Conservation (phyloP, 2,113 vertebrate genomes). For the Caracal caracal region DNA sequence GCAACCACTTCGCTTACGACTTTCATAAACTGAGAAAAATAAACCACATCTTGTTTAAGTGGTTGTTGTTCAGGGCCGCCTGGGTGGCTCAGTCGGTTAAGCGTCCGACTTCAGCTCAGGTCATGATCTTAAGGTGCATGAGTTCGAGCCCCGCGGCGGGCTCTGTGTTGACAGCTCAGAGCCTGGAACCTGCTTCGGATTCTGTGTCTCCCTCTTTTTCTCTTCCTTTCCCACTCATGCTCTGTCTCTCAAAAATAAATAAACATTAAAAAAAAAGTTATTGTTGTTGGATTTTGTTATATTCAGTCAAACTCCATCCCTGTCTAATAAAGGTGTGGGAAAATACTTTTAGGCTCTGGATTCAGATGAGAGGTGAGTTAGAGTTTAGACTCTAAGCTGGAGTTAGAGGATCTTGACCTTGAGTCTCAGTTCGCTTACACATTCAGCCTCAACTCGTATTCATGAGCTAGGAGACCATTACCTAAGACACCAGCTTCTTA, state of each 20-base stretch:
- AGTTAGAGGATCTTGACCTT: background rate
- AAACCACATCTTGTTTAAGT: background rate
- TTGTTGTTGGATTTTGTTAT: background rate
- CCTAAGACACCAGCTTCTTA: background rate
- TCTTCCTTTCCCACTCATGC: too few relatives aligned
- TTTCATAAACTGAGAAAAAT: slow-evolving; percentile 1
- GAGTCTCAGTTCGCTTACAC: background rate
- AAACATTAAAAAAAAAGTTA: too few relatives aligned
- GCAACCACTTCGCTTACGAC: background rate
- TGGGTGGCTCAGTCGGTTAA: too few relatives aligned
- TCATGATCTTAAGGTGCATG: too few relatives aligned
- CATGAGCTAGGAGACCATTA: background rate
- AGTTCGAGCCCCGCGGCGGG: too few relatives aligned
- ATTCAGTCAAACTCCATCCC: background rate
- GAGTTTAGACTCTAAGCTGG: background rate
- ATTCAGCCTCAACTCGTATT: slow-evolving; percentile 36
- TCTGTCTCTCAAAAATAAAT: too few relatives aligned
- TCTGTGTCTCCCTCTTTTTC: too few relatives aligned
- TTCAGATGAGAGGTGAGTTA: background rate
- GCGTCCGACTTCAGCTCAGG: too few relatives aligned
- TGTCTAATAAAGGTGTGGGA: background rate
- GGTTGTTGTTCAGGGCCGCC: background rate
- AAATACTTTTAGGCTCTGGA: background rate
- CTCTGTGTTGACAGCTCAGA: too few relatives aligned
- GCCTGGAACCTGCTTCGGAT: too few relatives aligned